Conservation (phyloP, 2,113 vertebrate species). For the Centropus unirufus region DNA sequence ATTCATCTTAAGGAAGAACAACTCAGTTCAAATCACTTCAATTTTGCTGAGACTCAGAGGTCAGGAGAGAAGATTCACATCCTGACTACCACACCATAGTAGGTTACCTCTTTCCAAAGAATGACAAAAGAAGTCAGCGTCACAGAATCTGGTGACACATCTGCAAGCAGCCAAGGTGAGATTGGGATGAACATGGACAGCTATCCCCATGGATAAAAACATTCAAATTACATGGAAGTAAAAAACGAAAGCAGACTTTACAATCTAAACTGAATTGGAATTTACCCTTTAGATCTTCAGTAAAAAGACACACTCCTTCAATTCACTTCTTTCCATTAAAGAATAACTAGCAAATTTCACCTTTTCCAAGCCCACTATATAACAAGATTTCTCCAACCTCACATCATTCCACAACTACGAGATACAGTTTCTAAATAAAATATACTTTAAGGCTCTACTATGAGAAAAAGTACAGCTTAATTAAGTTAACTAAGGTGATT, state of each 20-base stretch:
- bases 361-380: not conserved
- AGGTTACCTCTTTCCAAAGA: not conserved
- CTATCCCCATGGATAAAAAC: not conserved
- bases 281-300: not conserved
- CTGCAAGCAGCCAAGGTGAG: not conserved
- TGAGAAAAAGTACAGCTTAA: conserved; percentile 56
- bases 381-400: conserved; percentile 2
- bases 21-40: not conserved
- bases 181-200: not conserved
- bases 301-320: not conserved
- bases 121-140: not conserved
- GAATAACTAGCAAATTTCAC: not conserved
- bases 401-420: not conserved
- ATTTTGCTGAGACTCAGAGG: not conserved
- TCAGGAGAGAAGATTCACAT: not conserved
- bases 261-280: not conserved
- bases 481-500: conserved; percentile 66
- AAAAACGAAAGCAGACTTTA: not conserved
- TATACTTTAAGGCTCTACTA: conserved; percentile 12
- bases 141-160: not conserved
- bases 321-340: not conserved
- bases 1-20: not conserved
- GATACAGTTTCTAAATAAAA: conserved; percentile 20
- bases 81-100: not conserved
- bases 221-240: not conserved